A percentile compares a stretch with the other conserved stretches of the same genome.
phyloP scores from a whole-genome alignment of 2,113 vertebrate genomes.

The Hystrix cristata region DNA sequence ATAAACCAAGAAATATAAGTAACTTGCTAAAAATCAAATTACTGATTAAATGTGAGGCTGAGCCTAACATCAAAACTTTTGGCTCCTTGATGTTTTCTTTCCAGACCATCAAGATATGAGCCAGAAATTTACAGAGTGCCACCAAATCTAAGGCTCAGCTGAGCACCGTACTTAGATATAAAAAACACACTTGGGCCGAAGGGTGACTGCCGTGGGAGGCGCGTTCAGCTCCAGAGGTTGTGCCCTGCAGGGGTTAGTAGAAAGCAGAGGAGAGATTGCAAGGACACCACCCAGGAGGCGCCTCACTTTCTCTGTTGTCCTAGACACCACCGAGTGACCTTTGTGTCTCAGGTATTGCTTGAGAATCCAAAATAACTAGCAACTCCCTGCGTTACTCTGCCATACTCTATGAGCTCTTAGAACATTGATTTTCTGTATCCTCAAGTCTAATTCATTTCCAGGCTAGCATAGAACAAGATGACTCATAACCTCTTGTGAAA shows the following conservation, averaged over 20 bases:
- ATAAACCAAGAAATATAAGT: background rate
- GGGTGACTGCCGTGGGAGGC: background rate
- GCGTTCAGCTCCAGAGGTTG: background rate
- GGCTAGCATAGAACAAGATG: conserved; percentile 29
- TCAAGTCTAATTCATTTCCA: conserved; percentile 46
- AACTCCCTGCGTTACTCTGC: background rate
- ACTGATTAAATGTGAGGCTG: background rate
- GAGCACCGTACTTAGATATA: background rate
- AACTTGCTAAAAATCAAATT: background rate
- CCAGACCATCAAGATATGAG: background rate
- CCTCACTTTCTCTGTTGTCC: background rate
- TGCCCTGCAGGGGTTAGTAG: background rate
- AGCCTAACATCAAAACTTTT: background rate
- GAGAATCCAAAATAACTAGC: background rate
- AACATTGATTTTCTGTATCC: conserved; percentile 58
- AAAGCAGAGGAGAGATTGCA: background rate
- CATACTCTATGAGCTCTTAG: background rate
- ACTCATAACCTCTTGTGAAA: conserved; percentile 72
- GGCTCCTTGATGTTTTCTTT: background rate
- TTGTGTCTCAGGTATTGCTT: background rate
- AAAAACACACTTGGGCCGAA: background rate
- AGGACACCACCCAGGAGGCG: background rate
- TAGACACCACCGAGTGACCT: background rate
- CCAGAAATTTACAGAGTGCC: background rate
- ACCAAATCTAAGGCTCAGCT: background rate